A percentile compares a stretch with the other conserved stretches of the same genome.
Evolutionary conservation across 2,113 vertebrate genomes (phyloP).

Genomic region (Gorsachius goisagi): DNA sequence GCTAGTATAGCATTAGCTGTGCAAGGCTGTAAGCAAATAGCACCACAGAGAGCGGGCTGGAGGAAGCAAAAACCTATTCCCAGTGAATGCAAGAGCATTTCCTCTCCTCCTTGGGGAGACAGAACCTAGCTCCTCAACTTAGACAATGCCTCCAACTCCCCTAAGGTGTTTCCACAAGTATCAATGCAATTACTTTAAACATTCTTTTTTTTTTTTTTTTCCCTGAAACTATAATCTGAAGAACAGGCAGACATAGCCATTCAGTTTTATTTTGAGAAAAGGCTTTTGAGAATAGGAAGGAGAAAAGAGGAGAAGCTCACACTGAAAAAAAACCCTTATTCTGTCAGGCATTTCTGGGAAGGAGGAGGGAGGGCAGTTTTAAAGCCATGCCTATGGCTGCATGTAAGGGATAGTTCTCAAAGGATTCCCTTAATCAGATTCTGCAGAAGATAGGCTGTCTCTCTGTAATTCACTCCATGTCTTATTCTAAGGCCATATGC

Average conservation of each 20-base stretch:
- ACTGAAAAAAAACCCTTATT: not conserved
- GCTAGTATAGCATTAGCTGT: not conserved
- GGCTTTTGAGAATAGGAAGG: not conserved
- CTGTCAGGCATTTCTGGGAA: not conserved
- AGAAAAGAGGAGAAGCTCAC: not conserved
- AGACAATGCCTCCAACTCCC: not conserved
- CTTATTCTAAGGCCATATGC: conserved; percentile 9
- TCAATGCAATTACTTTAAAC: not conserved
- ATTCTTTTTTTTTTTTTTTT: no score
- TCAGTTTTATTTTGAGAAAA: not conserved
- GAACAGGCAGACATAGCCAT: not conserved
- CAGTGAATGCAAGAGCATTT: not conserved
- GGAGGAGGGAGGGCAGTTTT: not conserved
- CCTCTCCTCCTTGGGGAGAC: not conserved
- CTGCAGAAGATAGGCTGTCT: not conserved
- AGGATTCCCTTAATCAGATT: conserved; percentile 17
- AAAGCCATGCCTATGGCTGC: not conserved
- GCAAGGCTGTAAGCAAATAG: not conserved
- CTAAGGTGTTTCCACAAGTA: not conserved
- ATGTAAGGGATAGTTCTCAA: not conserved
- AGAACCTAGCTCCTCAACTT: not conserved
- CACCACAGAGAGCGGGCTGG: not conserved
- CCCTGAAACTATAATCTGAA: not conserved
- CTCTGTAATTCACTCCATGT: not conserved
- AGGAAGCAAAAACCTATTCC: not conserved